These are phyloP conservation scores for Caenorhabditis becei DNA, from an alignment of 2,888 invertebrate genomes.

Conservation along the genomic window DNA sequence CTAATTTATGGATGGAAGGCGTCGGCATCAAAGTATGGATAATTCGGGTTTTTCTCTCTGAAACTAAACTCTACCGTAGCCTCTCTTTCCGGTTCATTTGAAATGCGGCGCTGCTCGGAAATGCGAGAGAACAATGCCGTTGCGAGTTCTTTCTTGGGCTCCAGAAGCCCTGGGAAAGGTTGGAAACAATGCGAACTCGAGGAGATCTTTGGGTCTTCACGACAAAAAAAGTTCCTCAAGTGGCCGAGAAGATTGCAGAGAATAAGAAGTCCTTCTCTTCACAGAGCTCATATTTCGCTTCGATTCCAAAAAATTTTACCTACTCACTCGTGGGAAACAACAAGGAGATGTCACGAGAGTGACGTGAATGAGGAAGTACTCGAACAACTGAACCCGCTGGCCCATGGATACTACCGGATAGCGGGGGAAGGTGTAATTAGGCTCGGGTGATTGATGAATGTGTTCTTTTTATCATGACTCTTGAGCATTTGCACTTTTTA, in stretches of 20 bases:
- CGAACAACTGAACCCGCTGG: neutral
- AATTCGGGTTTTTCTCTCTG: too few relatives aligned
- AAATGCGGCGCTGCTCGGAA: neutral
- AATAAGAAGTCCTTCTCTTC: conserved; percentile 20
- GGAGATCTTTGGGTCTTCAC: conserved; percentile 23
- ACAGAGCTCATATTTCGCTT: conserved; percentile 23
- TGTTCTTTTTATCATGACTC: too few relatives aligned
- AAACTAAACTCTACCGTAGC: neutral
- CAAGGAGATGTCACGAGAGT: conserved; percentile 9
- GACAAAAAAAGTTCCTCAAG: conserved; percentile 19
- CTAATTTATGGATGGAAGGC: conserved; percentile 39
- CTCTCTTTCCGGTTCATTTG: conserved; percentile 19
- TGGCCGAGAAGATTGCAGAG: conserved; percentile 26
- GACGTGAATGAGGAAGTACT: conserved; percentile 4
- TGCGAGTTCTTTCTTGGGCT: conserved; percentile 4
- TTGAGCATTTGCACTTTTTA: too few relatives aligned
- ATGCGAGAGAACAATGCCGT: conserved; percentile 20
- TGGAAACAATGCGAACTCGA: conserved; percentile 37
- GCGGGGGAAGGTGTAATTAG: neutral
- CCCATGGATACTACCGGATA: neutral
- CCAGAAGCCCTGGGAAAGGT: neutral
- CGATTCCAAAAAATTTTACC: neutral
- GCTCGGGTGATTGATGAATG: neutral
- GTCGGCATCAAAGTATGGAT: conserved; percentile 5
- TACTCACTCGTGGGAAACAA: conserved; percentile 28